These are phyloP conservation scores for Luehdorfia chinensis DNA, from an alignment of 1,140 invertebrate species.

Conservation along the genomic window DNA sequence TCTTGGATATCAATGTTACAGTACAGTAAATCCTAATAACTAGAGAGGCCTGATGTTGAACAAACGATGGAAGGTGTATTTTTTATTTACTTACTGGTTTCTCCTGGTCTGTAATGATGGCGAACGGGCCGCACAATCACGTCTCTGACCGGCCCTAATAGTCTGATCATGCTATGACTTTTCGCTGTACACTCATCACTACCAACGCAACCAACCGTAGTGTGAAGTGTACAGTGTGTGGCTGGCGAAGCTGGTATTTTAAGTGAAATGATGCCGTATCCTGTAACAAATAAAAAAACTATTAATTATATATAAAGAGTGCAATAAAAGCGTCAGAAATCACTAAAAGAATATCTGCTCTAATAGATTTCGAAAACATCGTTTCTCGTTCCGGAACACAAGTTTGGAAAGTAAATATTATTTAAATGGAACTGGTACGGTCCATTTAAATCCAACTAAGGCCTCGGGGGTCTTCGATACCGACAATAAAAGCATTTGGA, in stretches of 20 bases:
- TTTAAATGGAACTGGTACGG: constrained; percentile 33
- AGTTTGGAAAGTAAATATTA: constrained; percentile 22
- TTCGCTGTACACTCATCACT: constrained; percentile 74
- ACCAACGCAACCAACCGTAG: constrained; percentile 76
- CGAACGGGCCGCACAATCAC: constrained; percentile 79
- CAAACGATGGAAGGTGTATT: no score
- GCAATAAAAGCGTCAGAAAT: not conserved
- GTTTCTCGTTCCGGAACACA: not conserved
- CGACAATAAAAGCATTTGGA: constrained; percentile 63
- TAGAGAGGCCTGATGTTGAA: no score
- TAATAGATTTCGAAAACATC: constrained; percentile 2
- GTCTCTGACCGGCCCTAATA: constrained; percentile 79
- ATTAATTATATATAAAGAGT: no score
- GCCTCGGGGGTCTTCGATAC: constrained; percentile 44
- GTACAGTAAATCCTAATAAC: no score
- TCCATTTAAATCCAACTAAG: constrained; percentile 35
- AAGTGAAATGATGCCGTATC: constrained; percentile 79
- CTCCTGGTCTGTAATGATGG: constrained; percentile 79
- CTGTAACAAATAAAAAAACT: constrained; percentile 61
- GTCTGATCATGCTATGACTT: constrained; percentile 76
- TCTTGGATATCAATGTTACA: no score
- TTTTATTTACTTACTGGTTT: constrained; percentile 78
- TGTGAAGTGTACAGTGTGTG: constrained; percentile 77
- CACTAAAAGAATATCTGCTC: not conserved
- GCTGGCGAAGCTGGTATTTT: constrained; percentile 78